Conservation (phyloP, 2,797 vertebrate species). For the Leucoraja ocellata region DNA sequence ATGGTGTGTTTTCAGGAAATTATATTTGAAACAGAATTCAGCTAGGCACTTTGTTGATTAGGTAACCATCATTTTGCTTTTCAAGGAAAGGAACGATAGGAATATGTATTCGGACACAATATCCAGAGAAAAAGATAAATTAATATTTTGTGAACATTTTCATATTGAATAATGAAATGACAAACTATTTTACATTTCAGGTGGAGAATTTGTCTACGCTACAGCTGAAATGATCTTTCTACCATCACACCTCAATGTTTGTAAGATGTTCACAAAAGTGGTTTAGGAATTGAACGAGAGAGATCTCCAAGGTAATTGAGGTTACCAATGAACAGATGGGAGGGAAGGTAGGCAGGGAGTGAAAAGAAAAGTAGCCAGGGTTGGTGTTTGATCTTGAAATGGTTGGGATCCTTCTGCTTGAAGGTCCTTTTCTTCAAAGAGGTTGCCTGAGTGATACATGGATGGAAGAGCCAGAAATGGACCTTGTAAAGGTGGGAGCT, state of each 20-base stretch:
- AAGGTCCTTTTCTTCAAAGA: background rate
- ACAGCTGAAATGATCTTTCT: background rate
- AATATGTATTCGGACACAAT: background rate
- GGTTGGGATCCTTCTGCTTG: background rate
- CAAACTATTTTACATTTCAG: background rate
- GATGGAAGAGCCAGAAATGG: too few relatives aligned
- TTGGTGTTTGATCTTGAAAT: background rate
- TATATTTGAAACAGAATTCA: slow-evolving; percentile 21
- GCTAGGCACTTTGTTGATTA: background rate
- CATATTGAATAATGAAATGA: background rate
- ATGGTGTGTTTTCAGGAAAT: background rate
- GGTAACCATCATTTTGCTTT: background rate
- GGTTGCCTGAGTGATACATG: background rate
- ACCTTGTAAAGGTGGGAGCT: too few relatives aligned
- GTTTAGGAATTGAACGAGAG: too few relatives aligned
- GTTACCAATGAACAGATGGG: background rate
- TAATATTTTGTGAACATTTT: background rate
- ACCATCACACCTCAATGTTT: background rate
- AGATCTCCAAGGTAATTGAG: background rate
- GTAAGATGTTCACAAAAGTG: background rate
- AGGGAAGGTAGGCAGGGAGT: background rate
- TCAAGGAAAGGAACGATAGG: background rate
- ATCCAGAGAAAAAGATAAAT: slow-evolving; percentile 1
- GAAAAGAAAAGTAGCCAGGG: background rate
- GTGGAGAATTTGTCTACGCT: background rate